These are phyloP conservation scores for Lutraria rhynchaena DNA, from an alignment of 1,140 invertebrate genomes.

Conservation along the genomic window DNA sequence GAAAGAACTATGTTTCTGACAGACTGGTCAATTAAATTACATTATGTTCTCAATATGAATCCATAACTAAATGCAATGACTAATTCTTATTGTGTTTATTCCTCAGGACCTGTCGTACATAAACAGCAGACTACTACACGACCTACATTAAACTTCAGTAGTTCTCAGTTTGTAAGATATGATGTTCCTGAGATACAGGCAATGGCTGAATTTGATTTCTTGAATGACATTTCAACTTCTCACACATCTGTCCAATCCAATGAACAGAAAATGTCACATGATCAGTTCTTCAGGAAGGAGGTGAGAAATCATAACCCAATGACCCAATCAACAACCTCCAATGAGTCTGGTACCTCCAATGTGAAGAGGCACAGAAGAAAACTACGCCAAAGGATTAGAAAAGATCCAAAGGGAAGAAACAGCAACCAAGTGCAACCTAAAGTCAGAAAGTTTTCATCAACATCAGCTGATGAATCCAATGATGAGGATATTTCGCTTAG, in stretches of 20 bases:
- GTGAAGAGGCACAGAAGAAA: slow-evolving; percentile 43
- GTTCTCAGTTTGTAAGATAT: slow-evolving; percentile 70
- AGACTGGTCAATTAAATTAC: too few relatives aligned
- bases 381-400: slow-evolving; percentile 16
- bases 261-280: slow-evolving; percentile 20
- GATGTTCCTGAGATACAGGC: slow-evolving; percentile 73
- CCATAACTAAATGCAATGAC: background rate
- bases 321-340: slow-evolving; percentile 44
- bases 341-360: slow-evolving; percentile 10
- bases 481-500: slow-evolving; percentile 41
- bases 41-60: too few relatives aligned
- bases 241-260: slow-evolving; percentile 53
- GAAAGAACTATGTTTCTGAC: too few relatives aligned
- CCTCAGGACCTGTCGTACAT: slow-evolving; percentile 15
- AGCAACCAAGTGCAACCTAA: slow-evolving; percentile 1
- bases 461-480: slow-evolving; percentile 45
- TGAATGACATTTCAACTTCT: slow-evolving; percentile 66
- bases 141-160: slow-evolving; percentile 66
- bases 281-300: slow-evolving; percentile 18
- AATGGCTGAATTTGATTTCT: slow-evolving; percentile 75
- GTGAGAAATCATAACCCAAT: slow-evolving; percentile 18
- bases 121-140: slow-evolving; percentile 12
- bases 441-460: slow-evolving; percentile 45
- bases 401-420: background rate
- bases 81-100: background rate